Base-by-base conservation (phyloP, 2,113 vertebrate species). In the Tenrec ecaudatus region DNA sequence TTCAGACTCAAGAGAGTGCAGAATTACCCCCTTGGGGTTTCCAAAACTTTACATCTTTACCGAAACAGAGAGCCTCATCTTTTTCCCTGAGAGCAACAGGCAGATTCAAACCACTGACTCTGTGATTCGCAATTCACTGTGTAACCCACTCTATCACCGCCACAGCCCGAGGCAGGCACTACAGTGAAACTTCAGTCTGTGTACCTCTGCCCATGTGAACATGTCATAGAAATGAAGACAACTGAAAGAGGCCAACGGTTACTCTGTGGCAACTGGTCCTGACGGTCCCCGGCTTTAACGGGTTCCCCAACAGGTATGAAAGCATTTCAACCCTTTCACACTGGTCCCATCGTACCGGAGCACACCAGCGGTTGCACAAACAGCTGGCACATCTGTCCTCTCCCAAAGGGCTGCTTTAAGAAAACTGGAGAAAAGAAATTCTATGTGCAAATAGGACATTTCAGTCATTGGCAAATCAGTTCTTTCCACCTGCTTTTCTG, bases 351-450 rank as follows among this genome's bases (percentile, higher is more conserved):
- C 25, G 2, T 33, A 29, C 4, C 4, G 2, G 19, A 47, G 58
- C 47, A 31, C 14, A 19, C n/a, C 69, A 36, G 15, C 14, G 33
- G 14, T 29, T 78, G 17, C 38, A 14, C 27, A 47, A 64, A n/a
- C 4, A 58, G 19, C 6, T n/a, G 16, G 6, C 2, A 38, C 25
- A n/a, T 40, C 58, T 27, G 25, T 57, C n/a, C 17, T 78, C 66
- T 43, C 31, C 22, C 38, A 77, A 66, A 89, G 57, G 43, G 22
- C 2, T 89, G 16, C 71, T 84, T 40, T 77, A 22, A 47, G n/a
- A 64, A 83, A 87, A 71, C 16, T 31, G 22, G 19, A 69, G 79
- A 79, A 66, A 89, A n/a, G 80, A 92, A 58, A 88, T 93, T 53
- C 31, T 82, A 62, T 53, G 4, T 17, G 16, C 66, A 90, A 84